Conservation (phyloP, 2,113 vertebrate genomes). For the Pholis gunnellus region DNA sequence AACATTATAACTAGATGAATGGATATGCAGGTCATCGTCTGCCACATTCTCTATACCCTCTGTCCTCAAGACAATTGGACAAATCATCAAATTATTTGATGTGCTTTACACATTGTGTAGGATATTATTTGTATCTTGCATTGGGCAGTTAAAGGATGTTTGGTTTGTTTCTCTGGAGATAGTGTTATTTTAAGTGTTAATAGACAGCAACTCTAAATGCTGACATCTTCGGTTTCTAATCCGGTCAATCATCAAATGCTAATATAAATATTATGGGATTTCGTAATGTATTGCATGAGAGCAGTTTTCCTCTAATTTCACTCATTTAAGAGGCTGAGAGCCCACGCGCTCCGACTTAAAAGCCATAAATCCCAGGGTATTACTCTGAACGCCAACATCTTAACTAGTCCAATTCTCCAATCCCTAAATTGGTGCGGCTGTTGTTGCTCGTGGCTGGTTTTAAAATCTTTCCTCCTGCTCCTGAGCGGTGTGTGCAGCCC, state of each 20-base stretch:
- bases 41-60: conserved; percentile 36
- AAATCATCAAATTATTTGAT: conserved; percentile 48
- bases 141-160: neutral
- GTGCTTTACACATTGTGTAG: neutral
- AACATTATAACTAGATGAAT: conserved; percentile 66
- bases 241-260: neutral
- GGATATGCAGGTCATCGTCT: conserved; percentile 58
- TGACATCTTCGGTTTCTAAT: neutral
- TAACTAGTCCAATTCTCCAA: conserved; percentile 58
- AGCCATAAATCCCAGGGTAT: conserved; percentile 65
- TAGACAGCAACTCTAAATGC: neutral
- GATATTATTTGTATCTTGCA: neutral
- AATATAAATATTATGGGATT: conserved; percentile 3
- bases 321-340: conserved; percentile 42
- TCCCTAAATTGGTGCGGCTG: conserved; percentile 67
- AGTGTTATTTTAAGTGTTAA: neutral
- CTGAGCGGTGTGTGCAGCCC: conserved; percentile 37
- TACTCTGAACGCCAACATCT: conserved; percentile 61
- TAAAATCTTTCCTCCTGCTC: conserved; percentile 57
- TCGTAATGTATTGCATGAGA: conserved; percentile 35
- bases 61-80: conserved; percentile 38
- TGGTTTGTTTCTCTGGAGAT: conserved; percentile 2
- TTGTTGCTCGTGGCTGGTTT: conserved; percentile 69
- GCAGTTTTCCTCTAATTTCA: conserved; percentile 43
- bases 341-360: conserved; percentile 62